phyloP scores from a whole-genome alignment of 2,888 invertebrate species.

The Aleiodes testaceus region DNA sequence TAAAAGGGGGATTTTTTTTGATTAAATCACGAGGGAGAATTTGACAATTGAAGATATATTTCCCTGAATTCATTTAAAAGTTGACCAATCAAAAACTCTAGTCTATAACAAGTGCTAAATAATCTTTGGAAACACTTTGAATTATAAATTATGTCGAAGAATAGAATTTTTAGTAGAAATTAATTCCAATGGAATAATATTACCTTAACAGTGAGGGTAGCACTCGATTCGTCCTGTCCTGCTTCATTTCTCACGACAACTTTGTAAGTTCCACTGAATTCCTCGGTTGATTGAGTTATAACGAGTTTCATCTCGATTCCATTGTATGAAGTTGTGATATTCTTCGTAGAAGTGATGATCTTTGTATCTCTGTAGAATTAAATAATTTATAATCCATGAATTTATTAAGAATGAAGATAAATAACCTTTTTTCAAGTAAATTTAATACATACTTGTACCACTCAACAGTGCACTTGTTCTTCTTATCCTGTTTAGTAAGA shows the following conservation, averaged over 20 bases:
- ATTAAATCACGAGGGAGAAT: neutral
- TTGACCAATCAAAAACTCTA: slow-evolving; percentile 11
- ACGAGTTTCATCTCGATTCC: slow-evolving; percentile 86
- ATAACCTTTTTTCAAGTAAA: too few relatives aligned
- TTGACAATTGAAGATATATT: neutral
- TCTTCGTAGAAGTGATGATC: slow-evolving; percentile 84
- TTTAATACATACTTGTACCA: slow-evolving; percentile 89
- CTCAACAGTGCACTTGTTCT: slow-evolving; percentile 77
- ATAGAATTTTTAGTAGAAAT: neutral
- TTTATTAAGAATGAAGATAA: too few relatives aligned
- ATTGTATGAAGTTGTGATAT: slow-evolving; percentile 87
- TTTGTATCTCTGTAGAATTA: slow-evolving; percentile 74
- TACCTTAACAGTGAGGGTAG: slow-evolving; percentile 85
- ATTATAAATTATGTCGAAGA: neutral
- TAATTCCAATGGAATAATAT: slow-evolving; percentile 25
- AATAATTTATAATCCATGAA: neutral
- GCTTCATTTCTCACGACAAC: slow-evolving; percentile 92
- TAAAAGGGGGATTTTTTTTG: neutral
- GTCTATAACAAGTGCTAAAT: neutral
- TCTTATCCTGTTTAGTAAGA: slow-evolving; percentile 84
- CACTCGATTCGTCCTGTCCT: slow-evolving; percentile 91
- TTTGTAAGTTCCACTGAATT: slow-evolving; percentile 87
- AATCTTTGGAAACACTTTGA: neutral
- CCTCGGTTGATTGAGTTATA: slow-evolving; percentile 83
- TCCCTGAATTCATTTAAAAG: neutral